These are phyloP conservation scores for Scaptomyza cyrtandrae DNA, from an alignment of 2,888 invertebrate species.

Conservation along the genomic window DNA sequence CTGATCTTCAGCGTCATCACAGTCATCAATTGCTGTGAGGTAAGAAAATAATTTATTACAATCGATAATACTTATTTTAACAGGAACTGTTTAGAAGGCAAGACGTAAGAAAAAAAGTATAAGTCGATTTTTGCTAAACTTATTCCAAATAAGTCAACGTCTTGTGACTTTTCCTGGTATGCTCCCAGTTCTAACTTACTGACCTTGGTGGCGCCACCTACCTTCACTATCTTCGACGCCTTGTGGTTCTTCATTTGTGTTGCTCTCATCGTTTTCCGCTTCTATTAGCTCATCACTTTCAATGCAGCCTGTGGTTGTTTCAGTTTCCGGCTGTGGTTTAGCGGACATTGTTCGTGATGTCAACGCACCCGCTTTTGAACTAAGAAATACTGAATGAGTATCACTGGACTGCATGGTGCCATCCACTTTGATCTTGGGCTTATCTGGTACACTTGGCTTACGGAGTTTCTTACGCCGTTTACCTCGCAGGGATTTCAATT, in stretches of 20 bases:
- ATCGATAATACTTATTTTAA: too few species aligned
- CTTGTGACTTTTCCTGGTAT: background rate
- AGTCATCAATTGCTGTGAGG: slow-evolving; percentile 10
- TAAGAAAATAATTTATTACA: background rate
- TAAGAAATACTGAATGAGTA: slow-evolving; percentile 48
- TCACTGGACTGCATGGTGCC: slow-evolving; percentile 57
- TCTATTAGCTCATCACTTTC: slow-evolving; percentile 28
- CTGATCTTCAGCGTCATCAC: slow-evolving; percentile 53
- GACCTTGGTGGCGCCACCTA: slow-evolving; percentile 23
- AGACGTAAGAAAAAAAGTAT: too few species aligned
- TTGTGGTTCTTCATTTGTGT: background rate
- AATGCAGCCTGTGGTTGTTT: slow-evolving; percentile 24
- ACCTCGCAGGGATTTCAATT: slow-evolving; percentile 23
- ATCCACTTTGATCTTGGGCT: slow-evolving; percentile 56
- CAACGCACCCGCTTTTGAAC: slow-evolving; percentile 23
- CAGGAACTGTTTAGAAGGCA: too few species aligned
- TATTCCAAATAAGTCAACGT: background rate
- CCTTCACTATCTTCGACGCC: slow-evolving; percentile 36
- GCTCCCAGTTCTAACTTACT: background rate
- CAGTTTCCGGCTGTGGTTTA: slow-evolving; percentile 22
- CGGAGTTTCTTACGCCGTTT: slow-evolving; percentile 7
- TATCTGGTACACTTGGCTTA: slow-evolving; percentile 55
- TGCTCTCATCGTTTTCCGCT: slow-evolving; percentile 14
- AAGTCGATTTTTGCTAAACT: too few species aligned
- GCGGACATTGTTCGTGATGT: slow-evolving; percentile 19